Evolutionary conservation across 2,888 invertebrate genomes (phyloP), one percentile per base, ranked within the genome.

Genomic region (Toxonevra muliebris): DNA sequence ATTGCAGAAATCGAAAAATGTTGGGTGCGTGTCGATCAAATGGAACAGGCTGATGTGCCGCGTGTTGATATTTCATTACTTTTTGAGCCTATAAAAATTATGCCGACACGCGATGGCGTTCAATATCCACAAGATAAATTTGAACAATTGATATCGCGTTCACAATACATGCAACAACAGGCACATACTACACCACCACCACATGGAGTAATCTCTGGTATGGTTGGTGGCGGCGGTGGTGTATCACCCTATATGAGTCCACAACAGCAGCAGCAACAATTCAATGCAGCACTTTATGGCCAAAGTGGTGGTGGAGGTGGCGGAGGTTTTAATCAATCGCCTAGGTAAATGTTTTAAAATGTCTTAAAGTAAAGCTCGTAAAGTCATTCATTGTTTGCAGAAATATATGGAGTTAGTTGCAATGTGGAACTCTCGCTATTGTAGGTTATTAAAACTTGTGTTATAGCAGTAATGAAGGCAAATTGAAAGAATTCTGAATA

Each of bases 1-100:
- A 88, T 94, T 74, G 89, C 90, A 42, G 88, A 89, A 75, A 87
- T 94, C 61, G 94, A 94, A 81, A 85, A 81, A 63, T 82, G 80
- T 71, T 86, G 85, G 84, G 76, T 82, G 30, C 81, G 83, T 55
- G 82, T 82, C 64, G 84, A 85, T 75, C 82, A 85, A 73, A 83
- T 88, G 86, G 64, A 86, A 78, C 50, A 85, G 79, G 74, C 86
- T 83, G 19, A 86, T 78, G 55, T 74, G 79, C 69, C 83, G 70
- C 61, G 81, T 73, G 73, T 84, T 9, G 85, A 86, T 71, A 79
- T 84, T 13, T 77, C 84, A 20, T 68, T 82, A 85, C 73, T 87
- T 80, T 70, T 87, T 85, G 81, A 85, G 82, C 75, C 89, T 81
- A 80, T 86, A 82, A 76, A 86, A 84, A 82, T 89, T 82, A 84